Conservation (phyloP, 2,888 invertebrate species). For the Phengaris alcon region DNA sequence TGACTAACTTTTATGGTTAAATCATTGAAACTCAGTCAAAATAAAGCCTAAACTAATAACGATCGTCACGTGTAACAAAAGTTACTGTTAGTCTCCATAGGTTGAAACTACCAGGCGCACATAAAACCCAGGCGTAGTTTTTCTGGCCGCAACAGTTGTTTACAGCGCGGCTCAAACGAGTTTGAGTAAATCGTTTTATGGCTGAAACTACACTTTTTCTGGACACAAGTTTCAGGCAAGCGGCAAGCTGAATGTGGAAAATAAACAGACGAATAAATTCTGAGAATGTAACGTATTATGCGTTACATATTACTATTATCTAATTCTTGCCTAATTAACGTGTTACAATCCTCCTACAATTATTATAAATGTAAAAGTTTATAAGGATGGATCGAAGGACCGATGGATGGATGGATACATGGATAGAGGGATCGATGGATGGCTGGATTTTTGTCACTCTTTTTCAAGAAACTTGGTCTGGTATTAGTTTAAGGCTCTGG, state of each 20-base stretch:
- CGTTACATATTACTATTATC: too few species aligned
- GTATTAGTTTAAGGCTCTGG: too few species aligned
- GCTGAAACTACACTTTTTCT: constrained; percentile 8
- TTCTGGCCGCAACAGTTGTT: background rate
- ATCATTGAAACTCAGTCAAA: background rate
- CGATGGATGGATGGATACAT: too few species aligned
- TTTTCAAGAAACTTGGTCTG: too few species aligned
- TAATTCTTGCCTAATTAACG: too few species aligned
- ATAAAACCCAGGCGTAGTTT: background rate
- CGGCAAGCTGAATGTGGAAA: background rate
- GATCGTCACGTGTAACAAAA: background rate
- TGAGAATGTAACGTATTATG: too few species aligned
- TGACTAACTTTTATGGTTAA: background rate
- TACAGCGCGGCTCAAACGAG: constrained; percentile 2
- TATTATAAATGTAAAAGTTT: too few species aligned
- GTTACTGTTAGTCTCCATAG: background rate
- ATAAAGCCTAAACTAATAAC: background rate
- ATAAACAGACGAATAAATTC: background rate
- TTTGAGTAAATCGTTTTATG: background rate
- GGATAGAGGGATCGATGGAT: too few species aligned
- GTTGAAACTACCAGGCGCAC: background rate
- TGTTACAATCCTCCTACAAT: too few species aligned
- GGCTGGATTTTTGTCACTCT: too few species aligned
- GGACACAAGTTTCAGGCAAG: background rate
- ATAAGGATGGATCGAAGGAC: too few species aligned